phyloP scores from a whole-genome alignment of 2,888 invertebrate genomes.

The Vannuccia rotundouncinata region DNA sequence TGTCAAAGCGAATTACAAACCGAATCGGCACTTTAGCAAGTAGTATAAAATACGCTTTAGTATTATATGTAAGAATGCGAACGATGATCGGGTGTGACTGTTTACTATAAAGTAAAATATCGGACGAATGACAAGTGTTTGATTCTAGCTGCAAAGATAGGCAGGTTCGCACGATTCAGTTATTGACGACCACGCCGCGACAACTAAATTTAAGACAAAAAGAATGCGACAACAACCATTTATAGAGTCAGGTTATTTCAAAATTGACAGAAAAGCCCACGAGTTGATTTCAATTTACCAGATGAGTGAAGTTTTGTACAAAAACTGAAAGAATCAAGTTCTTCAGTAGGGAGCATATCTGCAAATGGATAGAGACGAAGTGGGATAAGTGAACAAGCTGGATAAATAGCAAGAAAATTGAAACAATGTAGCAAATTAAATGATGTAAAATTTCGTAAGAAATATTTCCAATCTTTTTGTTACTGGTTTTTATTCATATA shows the following conservation, averaged over 20 bases:
- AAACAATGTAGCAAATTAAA: too few relatives aligned
- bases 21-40: not conserved
- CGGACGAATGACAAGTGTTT: not conserved
- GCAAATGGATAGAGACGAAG: too few relatives aligned
- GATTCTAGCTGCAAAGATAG: constrained; percentile 15
- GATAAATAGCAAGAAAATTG: too few relatives aligned
- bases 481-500: too few relatives aligned
- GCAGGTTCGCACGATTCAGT: constrained; percentile 3
- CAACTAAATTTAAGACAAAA: constrained; percentile 12
- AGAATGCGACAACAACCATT: not conserved
- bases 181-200: constrained; percentile 9
- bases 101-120: not conserved
- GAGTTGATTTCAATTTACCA: not conserved
- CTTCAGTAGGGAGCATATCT: not conserved
- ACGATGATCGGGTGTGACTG: not conserved
- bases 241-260: not conserved
- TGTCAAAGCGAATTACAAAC: not conserved
- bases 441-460: too few relatives aligned
- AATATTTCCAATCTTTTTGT: too few relatives aligned
- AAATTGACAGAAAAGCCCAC: not conserved
- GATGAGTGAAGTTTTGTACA: not conserved
- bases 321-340: not conserved
- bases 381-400: too few relatives aligned
- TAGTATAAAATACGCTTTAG: constrained; percentile 8
- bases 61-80: not conserved